A percentile compares a stretch with the other conserved stretches of the same genome.
phyloP scores from a whole-genome alignment of 2,113 vertebrate species.

The Mystacornis crossleyi region DNA sequence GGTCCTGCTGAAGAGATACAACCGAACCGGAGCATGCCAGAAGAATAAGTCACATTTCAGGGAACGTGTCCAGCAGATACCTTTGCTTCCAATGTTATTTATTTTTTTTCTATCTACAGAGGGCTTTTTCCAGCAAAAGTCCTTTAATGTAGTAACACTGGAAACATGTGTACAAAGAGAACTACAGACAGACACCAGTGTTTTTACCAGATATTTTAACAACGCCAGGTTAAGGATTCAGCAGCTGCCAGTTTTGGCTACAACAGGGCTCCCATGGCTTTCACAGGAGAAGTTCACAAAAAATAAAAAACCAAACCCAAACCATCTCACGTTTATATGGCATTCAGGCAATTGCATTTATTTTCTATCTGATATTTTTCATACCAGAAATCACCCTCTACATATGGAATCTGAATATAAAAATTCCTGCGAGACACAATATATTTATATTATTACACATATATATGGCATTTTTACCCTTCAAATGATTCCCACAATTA shows the following conservation, averaged over 20 bases:
- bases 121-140: rapidly evolving
- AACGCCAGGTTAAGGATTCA: not conserved
- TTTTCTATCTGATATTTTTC: conserved; percentile 3
- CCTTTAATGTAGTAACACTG: not conserved
- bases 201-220: not conserved
- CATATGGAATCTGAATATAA: conserved; percentile 1
- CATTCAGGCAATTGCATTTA: not conserved
- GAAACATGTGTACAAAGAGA: rapidly evolving
- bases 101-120: not conserved
- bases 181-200: not conserved
- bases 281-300: not conserved
- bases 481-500: conserved; percentile 11
- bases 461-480: not conserved
- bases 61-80: not conserved
- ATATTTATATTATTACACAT: not conserved
- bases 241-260: not conserved
- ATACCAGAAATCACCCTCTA: not conserved
- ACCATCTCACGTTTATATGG: not conserved
- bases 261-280: not conserved
- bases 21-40: not conserved
- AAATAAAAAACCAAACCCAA: not conserved
- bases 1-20: not conserved
- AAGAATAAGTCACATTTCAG: not conserved
- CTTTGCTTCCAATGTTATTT: not conserved
- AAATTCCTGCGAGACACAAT: not conserved